These are phyloP conservation scores for Hydrozoanthus gracilis DNA, from an alignment of 92 coral and sea anemone species.

Conservation along the genomic window DNA sequence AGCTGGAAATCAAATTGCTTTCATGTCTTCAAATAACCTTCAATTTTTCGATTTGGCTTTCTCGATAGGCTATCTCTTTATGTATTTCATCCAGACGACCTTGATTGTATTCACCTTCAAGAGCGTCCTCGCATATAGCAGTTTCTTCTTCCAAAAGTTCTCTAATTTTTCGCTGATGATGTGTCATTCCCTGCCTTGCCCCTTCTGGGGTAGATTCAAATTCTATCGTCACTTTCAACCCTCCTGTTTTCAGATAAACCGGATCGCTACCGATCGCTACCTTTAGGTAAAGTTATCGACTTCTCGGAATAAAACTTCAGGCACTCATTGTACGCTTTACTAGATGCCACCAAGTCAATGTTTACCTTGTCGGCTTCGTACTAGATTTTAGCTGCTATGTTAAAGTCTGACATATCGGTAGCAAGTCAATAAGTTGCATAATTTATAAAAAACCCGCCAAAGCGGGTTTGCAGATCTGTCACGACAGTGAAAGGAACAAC, in stretches of 20 bases:
- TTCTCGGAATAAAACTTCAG: background rate
- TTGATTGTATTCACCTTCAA: background rate
- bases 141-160: background rate
- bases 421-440: background rate
- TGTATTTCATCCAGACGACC: background rate
- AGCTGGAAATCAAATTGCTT: background rate
- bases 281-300: background rate
- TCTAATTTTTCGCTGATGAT: background rate
- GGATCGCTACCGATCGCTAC: background rate
- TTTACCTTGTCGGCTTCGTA: background rate
- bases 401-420: background rate
- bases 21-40: background rate
- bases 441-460: background rate
- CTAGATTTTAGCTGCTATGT: background rate
- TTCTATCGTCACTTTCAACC: background rate
- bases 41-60: background rate
- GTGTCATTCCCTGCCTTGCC: background rate
- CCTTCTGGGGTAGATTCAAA: background rate
- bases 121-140: background rate
- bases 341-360: background rate
- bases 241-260: background rate
- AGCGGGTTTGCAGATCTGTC: background rate
- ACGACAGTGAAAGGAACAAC: background rate
- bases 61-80: background rate
- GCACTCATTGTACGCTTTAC: background rate